Conservation (phyloP, 2,797 vertebrate genomes). For the Cetoscarus ocellatus region DNA sequence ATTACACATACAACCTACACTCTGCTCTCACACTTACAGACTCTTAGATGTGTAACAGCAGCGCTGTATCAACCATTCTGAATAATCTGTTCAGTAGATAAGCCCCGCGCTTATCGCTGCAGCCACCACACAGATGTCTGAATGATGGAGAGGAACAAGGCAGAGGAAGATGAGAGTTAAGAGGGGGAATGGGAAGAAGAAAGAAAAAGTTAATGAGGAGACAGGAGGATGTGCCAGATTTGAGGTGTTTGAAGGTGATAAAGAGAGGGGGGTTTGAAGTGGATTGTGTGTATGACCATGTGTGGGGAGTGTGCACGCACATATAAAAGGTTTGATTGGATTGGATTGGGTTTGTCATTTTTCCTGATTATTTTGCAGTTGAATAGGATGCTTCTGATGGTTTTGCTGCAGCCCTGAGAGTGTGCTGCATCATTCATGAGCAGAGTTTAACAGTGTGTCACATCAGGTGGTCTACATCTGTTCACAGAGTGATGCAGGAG, state of each 20-base stretch:
- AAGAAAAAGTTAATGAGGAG: constrained; percentile 43
- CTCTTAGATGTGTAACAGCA: constrained; percentile 47
- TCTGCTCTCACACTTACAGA: constrained; percentile 8
- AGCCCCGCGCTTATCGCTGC: constrained; percentile 51
- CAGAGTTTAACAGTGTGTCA: constrained; percentile 5
- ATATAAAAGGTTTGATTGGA: not conserved
- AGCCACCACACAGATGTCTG: constrained; percentile 43
- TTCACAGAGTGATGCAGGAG: not conserved
- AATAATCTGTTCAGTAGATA: constrained; percentile 47
- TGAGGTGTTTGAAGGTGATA: constrained; percentile 27
- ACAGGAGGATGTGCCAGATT: constrained; percentile 33
- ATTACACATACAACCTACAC: not conserved
- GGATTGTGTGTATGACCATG: constrained; percentile 1
- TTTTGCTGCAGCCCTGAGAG: not conserved
- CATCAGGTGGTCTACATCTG: constrained; percentile 20
- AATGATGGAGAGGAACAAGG: constrained; percentile 14
- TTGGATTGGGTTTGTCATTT: constrained; percentile 3
- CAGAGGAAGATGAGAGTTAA: constrained; percentile 28
- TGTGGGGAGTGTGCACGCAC: not conserved
- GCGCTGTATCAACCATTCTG: constrained; percentile 41
- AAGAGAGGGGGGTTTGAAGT: not conserved
- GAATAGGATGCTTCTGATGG: not conserved
- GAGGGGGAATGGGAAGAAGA: constrained; percentile 12
- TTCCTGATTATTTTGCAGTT: constrained; percentile 5
- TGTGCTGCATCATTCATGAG: constrained; percentile 17